Evolutionary conservation across 2,888 invertebrate species (phyloP).

Genomic region (Oasisia sp.): DNA sequence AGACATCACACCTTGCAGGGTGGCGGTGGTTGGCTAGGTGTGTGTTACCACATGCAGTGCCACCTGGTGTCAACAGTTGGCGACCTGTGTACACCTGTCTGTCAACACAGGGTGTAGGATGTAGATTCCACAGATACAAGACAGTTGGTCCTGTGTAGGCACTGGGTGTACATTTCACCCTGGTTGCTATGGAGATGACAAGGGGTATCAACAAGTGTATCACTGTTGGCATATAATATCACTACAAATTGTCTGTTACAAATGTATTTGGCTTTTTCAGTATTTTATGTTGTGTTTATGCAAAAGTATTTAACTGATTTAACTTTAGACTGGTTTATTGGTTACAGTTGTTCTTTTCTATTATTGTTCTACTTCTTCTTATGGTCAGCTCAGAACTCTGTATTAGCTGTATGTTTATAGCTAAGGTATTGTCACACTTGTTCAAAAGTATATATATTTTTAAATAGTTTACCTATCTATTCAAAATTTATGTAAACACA

Average conservation of each 20-base stretch:
- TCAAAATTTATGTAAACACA: background rate
- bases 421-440: too few species aligned
- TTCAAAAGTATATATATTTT: too few species aligned
- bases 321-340: too few species aligned
- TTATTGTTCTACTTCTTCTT: too few species aligned
- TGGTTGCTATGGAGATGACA: background rate
- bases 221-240: background rate
- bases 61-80: background rate
- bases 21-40: background rate
- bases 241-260: background rate
- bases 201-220: background rate
- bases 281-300: too few species aligned
- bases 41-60: background rate
- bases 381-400: too few species aligned
- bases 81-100: background rate
- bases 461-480: too few species aligned
- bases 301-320: too few species aligned
- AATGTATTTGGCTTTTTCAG: too few species aligned
- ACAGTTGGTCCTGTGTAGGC: background rate
- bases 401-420: too few species aligned
- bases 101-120: background rate
- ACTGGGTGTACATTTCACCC: background rate
- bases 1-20: background rate
- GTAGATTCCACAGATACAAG: background rate
- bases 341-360: too few species aligned